A percentile compares a stretch with the other conserved stretches of the same genome.
Conservation (phyloP, 2,888 invertebrate species). For the Hydriomena furcata region DNA sequence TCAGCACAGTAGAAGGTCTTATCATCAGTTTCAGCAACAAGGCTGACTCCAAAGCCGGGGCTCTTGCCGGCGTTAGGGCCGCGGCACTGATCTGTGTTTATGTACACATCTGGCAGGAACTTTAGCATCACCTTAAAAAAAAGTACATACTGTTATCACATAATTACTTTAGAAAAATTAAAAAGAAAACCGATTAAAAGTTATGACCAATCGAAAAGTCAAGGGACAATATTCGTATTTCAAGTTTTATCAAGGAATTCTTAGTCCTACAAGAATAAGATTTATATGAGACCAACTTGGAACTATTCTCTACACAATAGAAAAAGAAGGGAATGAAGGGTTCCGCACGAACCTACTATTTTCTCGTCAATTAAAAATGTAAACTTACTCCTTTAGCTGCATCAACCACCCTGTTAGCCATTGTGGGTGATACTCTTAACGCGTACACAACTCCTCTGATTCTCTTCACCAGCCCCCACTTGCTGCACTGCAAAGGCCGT, state of each 20-base stretch:
- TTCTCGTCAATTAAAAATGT: neutral
- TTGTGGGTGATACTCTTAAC: conserved; percentile 94
- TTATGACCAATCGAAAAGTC: no score
- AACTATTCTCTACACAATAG: no score
- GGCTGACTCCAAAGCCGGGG: conserved; percentile 94
- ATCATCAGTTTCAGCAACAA: conserved; percentile 95
- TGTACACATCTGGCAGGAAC: conserved; percentile 97
- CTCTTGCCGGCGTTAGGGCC: conserved; percentile 95
- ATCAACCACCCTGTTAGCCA: conserved; percentile 96
- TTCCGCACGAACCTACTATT: no score
- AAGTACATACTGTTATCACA: no score
- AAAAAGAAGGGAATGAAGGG: no score
- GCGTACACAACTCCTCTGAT: conserved; percentile 96
- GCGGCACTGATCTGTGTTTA: conserved; percentile 95
- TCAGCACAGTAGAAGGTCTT: conserved; percentile 89
- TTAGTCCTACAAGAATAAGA: no score
- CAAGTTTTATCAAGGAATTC: no score
- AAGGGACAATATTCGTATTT: no score
- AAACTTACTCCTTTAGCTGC: conserved; percentile 90
- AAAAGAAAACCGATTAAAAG: no score
- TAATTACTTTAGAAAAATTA: no score
- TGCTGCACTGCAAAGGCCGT: conserved; percentile 90
- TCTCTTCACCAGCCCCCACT: conserved; percentile 96
- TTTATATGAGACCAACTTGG: no score
- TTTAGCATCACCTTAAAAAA: conserved; percentile 87